A percentile compares a stretch with the other conserved stretches of the same genome.
phyloP scores from a whole-genome alignment of 1,140 invertebrate genomes.

The Nymphalis io region DNA sequence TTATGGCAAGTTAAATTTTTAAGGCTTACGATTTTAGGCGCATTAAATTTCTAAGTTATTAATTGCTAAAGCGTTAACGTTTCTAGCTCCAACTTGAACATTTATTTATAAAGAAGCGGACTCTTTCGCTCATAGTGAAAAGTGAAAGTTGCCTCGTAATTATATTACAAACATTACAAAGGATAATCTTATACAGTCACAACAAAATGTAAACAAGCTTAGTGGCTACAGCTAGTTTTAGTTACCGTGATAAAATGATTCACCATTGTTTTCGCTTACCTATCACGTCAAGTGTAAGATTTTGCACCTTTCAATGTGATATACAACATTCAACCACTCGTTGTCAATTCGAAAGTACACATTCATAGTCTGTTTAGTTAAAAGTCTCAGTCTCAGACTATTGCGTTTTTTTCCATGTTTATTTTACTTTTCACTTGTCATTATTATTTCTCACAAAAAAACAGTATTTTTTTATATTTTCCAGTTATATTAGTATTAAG shows the following conservation, averaged over 20 bases:
- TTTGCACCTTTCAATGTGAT: neutral
- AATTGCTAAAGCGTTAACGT: too few species aligned
- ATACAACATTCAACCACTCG: constrained; percentile 47
- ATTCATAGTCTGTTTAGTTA: constrained; percentile 1
- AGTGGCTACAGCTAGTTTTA: neutral
- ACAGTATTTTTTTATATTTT: constrained; percentile 17
- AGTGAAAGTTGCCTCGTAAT: constrained; percentile 39
- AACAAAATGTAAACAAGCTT: constrained; percentile 23
- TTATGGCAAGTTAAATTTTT: too few species aligned
- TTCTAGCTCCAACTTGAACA: neutral
- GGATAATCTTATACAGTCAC: constrained; percentile 26
- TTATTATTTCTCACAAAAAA: neutral
- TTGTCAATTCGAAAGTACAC: constrained; percentile 60
- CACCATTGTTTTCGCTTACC: neutral
- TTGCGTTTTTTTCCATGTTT: neutral
- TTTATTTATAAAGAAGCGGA: neutral
- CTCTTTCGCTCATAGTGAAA: constrained; percentile 28
- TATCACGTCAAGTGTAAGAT: neutral
- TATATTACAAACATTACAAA: constrained; percentile 34
- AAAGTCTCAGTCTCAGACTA: constrained; percentile 16
- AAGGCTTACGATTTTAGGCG: too few species aligned
- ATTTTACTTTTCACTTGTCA: neutral
- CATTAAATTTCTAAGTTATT: too few species aligned
- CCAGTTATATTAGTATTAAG: constrained; percentile 34
- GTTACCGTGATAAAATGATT: too few species aligned